Conservation (phyloP, 2,888 invertebrate genomes). For the Unio delphinus region DNA sequence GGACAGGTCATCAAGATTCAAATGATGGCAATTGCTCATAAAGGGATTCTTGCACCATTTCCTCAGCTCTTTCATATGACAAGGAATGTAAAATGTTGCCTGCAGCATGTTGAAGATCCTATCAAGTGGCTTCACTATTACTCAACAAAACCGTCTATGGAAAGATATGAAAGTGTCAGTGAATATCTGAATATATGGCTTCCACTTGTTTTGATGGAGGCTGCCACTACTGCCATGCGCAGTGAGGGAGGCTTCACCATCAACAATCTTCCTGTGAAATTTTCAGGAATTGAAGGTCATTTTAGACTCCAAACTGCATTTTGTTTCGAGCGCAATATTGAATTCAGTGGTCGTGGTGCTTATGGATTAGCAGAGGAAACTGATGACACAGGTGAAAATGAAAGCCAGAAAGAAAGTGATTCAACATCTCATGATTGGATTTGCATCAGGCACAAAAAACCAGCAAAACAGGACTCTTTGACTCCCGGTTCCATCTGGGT, state of each 20-base stretch:
- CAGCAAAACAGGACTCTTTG: too few relatives aligned
- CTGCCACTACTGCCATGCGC: constrained; percentile 17
- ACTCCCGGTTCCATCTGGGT: constrained; percentile 12
- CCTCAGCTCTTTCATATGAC: constrained; percentile 25
- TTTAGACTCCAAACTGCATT: constrained; percentile 14
- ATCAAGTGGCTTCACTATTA: constrained; percentile 18
- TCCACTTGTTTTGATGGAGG: constrained; percentile 30
- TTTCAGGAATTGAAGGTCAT: constrained; percentile 10
- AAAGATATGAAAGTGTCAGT: constrained; percentile 10
- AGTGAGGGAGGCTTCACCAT: constrained; percentile 16
- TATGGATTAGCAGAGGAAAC: constrained; percentile 9
- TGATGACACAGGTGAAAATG: constrained; percentile 14
- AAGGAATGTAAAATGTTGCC: constrained; percentile 23
- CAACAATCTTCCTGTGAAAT: constrained; percentile 24
- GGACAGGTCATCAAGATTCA: constrained; percentile 27
- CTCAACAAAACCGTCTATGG: constrained; percentile 20
- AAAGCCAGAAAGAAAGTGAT: not conserved
- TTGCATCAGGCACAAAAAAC: constrained; percentile 6
- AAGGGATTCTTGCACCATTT: constrained; percentile 18
- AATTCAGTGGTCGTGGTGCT: constrained; percentile 5
- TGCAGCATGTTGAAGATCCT: constrained; percentile 27
- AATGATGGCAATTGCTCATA: constrained; percentile 18
- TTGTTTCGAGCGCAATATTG: constrained; percentile 24
- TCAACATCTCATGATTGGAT: constrained; percentile 14
- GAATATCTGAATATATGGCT: constrained; percentile 27